These are phyloP conservation scores for Trichogramma pretiosum DNA, from an alignment of 1,140 invertebrate species.

Conservation along the genomic window DNA sequence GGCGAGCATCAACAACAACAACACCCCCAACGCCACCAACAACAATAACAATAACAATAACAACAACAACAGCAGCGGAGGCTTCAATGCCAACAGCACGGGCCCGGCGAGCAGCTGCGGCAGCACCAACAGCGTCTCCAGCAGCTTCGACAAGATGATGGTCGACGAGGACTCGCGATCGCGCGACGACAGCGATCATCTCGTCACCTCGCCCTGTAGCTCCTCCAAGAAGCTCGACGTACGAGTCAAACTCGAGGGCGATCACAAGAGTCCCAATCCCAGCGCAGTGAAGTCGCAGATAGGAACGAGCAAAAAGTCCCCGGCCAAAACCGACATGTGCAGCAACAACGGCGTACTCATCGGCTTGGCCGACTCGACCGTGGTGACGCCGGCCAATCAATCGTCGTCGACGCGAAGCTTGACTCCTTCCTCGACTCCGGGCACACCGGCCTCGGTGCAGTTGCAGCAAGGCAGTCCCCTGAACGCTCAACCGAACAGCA, in stretches of 20 bases:
- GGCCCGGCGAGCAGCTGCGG: slow-evolving; percentile 64
- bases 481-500: slow-evolving; percentile 30
- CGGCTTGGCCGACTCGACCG: slow-evolving; percentile 43
- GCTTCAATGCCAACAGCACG: slow-evolving; percentile 59
- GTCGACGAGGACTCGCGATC: slow-evolving; percentile 66
- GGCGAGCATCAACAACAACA: slow-evolving; percentile 63
- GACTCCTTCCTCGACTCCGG: slow-evolving; percentile 57
- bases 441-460: slow-evolving; percentile 53
- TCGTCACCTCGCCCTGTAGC: slow-evolving; percentile 43
- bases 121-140: slow-evolving; percentile 52
- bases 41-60: slow-evolving; percentile 67
- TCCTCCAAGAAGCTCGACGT: slow-evolving; percentile 46
- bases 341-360: slow-evolving; percentile 39
- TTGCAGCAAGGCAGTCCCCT: slow-evolving; percentile 43
- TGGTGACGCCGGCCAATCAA: slow-evolving; percentile 40
- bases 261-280: slow-evolving; percentile 53
- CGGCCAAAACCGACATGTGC: slow-evolving; percentile 34
- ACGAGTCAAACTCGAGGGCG: slow-evolving; percentile 54
- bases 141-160: slow-evolving; percentile 64
- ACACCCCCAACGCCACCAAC: slow-evolving; percentile 65
- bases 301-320: slow-evolving; percentile 38
- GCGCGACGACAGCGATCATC: slow-evolving; percentile 53
- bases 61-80: slow-evolving; percentile 53
- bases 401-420: slow-evolving; percentile 52
- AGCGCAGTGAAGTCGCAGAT: slow-evolving; percentile 45